These are phyloP conservation scores for Aspidiotus rigidus DNA, from an alignment of 2,888 invertebrate species.

Conservation along the genomic window DNA sequence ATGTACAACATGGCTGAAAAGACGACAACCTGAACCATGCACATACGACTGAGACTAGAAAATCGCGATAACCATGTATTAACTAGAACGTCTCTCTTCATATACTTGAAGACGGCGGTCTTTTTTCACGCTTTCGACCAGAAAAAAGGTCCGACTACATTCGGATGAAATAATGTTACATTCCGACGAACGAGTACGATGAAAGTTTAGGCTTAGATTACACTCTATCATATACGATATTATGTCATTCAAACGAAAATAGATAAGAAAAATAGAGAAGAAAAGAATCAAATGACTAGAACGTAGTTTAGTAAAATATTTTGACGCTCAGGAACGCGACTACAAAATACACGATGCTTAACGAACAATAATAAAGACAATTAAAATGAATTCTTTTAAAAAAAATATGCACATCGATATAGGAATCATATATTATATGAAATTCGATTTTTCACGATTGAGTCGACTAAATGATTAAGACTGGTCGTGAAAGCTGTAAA, in stretches of 20 bases:
- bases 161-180: too few species aligned
- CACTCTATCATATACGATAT: too few species aligned
- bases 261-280: not conserved
- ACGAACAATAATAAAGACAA: not conserved
- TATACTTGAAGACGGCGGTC: too few species aligned
- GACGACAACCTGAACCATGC: too few species aligned
- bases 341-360: constrained; percentile 12
- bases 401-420: constrained; percentile 4
- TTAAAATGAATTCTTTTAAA: not conserved
- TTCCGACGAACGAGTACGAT: too few species aligned
- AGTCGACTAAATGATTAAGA: constrained; percentile 26
- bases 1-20: too few species aligned
- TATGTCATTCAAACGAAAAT: not conserved
- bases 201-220: too few species aligned
- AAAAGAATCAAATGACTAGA: constrained; percentile 12
- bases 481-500: constrained; percentile 24
- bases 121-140: too few species aligned
- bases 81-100: too few species aligned
- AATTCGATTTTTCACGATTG: constrained; percentile 8
- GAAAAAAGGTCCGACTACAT: too few species aligned
- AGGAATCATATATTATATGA: not conserved
- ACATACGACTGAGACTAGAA: too few species aligned
- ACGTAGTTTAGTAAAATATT: not conserved
- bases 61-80: too few species aligned
- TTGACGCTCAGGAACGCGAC: not conserved